These are phyloP conservation scores for Podarcis muralis DNA, from an alignment of 2,113 vertebrate species.

Conservation along the genomic window DNA sequence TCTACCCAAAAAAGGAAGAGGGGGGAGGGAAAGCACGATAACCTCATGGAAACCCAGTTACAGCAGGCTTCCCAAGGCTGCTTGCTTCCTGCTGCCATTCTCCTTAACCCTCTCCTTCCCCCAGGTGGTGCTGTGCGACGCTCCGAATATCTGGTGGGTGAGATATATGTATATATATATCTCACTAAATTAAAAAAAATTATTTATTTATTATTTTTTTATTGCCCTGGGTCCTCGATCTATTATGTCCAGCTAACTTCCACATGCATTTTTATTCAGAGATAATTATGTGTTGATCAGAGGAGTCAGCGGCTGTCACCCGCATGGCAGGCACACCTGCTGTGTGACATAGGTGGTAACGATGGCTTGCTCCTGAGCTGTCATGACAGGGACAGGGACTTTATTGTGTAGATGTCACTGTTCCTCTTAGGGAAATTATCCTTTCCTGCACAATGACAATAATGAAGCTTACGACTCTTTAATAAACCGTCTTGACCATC, in stretches of 20 bases:
- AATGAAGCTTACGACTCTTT: constrained; percentile 87
- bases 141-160: constrained; percentile 64
- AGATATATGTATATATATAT: no score
- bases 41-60: constrained; percentile 69
- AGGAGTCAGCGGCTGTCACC: constrained; percentile 84
- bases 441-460: constrained; percentile 82
- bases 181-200: constrained; percentile 20
- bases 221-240: constrained; percentile 85
- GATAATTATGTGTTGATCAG: constrained; percentile 89
- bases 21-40: constrained; percentile 78
- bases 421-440: constrained; percentile 85
- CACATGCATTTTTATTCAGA: constrained; percentile 82
- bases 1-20: constrained; percentile 67
- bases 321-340: constrained; percentile 82
- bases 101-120: constrained; percentile 75
- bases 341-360: constrained; percentile 86
- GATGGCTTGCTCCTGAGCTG: constrained; percentile 82
- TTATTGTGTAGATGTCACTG: constrained; percentile 85
- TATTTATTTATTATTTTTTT: constrained; percentile 50
- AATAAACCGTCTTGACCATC: constrained; percentile 78
- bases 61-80: constrained; percentile 74
- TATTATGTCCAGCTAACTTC: constrained; percentile 83
- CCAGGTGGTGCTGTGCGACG: constrained; percentile 79
- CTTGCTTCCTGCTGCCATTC: constrained; percentile 68
- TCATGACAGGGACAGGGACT: constrained; percentile 83